Evolutionary conservation across 2,113 vertebrate genomes (phyloP), one percentile per base, ranked within the genome.

Genomic region (Thamnophis sirtalis): DNA sequence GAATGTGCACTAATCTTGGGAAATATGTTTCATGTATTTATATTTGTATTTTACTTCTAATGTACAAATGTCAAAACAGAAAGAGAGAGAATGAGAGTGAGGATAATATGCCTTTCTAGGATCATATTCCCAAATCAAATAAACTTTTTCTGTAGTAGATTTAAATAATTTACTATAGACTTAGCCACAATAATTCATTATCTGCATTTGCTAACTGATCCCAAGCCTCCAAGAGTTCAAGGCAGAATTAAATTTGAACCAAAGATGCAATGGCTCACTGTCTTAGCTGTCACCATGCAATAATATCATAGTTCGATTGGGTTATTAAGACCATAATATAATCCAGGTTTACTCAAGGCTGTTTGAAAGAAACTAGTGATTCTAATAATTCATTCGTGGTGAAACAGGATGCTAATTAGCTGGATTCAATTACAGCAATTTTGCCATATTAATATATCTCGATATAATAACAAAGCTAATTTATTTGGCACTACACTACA

Each of bases 401-500:
- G 33, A 91, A 87, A 87, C 49, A 73, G 24, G 63, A 43, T 73
- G 86, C 21, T 54, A 87, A 91, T 91, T 55, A 91, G 54, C 60
- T 87, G 86, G 84, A 24, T 63, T 91, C 51, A 43, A 56, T 92
- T 80, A 84, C 49, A 88, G 60, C 33, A 56, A 84, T 88, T 92
- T 92, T 88, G 38, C 5, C 88, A 56, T 92, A 88, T 80, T 88
- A 48, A 92, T 56, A 15, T 88, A 80, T 26, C 53, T 55, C 2
- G 9, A 48, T 84, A 22, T 92, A 88, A 92, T 48, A 56, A 73
- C n/a, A 88, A 88, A 49, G 26, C 60, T 92, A 84, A 92, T 88
- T 92, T 86, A 91, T 7, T 63, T 86, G 17, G 9, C 48, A 43
- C 80, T 80, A 80, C 9, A 24, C 50, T 73, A 22, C 60, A 88